These are phyloP conservation scores for Lepidotrigona ventralis DNA, from an alignment of 1,140 invertebrate genomes.

Conservation along the genomic window DNA sequence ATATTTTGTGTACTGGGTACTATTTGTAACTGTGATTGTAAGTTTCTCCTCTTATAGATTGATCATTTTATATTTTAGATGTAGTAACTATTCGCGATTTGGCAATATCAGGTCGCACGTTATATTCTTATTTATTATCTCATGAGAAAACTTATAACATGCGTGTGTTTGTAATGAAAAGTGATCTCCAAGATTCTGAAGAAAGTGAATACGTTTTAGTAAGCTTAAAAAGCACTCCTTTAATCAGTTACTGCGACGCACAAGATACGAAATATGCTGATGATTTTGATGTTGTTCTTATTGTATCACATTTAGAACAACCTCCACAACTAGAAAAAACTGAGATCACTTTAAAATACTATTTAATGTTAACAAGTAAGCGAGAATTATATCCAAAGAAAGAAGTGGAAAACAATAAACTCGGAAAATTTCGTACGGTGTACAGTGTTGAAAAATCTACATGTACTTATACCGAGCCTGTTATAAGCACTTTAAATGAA, in stretches of 20 bases:
- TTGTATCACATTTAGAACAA: constrained; percentile 83
- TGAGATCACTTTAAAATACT: constrained; percentile 86
- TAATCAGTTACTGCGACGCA: constrained; percentile 83
- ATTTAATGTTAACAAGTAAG: constrained; percentile 86
- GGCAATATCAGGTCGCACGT: constrained; percentile 83
- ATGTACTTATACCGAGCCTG: constrained; percentile 64
- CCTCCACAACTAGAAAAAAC: constrained; percentile 73
- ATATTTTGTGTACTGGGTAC: not conserved
- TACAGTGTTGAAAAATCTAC: constrained; percentile 76
- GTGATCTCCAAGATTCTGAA: constrained; percentile 73
- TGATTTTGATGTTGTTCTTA: constrained; percentile 86
- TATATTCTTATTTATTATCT: constrained; percentile 87
- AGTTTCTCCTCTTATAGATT: too few species aligned
- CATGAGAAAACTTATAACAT: constrained; percentile 87
- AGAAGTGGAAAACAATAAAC: constrained; percentile 83
- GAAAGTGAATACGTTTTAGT: constrained; percentile 83
- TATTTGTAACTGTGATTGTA: too few species aligned
- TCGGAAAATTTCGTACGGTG: constrained; percentile 85
- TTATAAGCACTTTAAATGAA: constrained; percentile 19
- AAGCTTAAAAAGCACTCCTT: constrained; percentile 81
- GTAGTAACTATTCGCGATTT: constrained; percentile 82
- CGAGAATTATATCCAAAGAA: constrained; percentile 87
- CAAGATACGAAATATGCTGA: constrained; percentile 84
- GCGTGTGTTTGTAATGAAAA: constrained; percentile 85
- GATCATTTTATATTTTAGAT: constrained; percentile 77